Conservation (phyloP, 1,140 invertebrate species). For the Hesperophylax magnus region DNA sequence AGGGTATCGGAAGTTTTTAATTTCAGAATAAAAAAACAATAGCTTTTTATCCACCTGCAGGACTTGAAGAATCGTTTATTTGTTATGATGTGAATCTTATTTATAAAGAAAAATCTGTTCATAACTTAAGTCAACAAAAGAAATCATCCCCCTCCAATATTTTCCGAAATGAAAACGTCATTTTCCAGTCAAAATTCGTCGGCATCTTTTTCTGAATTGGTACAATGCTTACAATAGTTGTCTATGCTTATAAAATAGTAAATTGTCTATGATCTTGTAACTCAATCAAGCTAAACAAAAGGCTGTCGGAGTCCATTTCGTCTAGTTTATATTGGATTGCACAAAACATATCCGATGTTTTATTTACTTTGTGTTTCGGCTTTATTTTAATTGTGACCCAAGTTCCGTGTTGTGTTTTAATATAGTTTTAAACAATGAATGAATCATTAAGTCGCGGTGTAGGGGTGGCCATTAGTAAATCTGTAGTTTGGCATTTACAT, state of each 20-base stretch:
- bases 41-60: too few relatives aligned
- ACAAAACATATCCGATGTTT: conserved; percentile 37
- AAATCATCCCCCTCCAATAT: too few relatives aligned
- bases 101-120: too few relatives aligned
- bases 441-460: conserved; percentile 65
- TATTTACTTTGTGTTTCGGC: conserved; percentile 12
- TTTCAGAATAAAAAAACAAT: too few relatives aligned
- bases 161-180: too few relatives aligned
- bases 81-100: too few relatives aligned
- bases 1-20: too few relatives aligned
- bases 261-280: conserved; percentile 46
- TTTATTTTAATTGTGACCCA: neutral
- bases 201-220: neutral
- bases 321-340: conserved; percentile 39
- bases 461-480: conserved; percentile 72
- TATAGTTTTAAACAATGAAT: conserved; percentile 34
- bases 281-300: conserved; percentile 54
- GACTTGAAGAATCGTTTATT: too few relatives aligned
- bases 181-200: neutral
- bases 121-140: too few relatives aligned
- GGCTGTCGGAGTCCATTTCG: conserved; percentile 50
- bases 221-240: conserved; percentile 2
- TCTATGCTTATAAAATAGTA: conserved; percentile 16
- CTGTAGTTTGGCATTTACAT: conserved; percentile 71
- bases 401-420: conserved; percentile 8